Conservation (phyloP, 2,113 vertebrate genomes). For the Emydocephalus ijimae region DNA sequence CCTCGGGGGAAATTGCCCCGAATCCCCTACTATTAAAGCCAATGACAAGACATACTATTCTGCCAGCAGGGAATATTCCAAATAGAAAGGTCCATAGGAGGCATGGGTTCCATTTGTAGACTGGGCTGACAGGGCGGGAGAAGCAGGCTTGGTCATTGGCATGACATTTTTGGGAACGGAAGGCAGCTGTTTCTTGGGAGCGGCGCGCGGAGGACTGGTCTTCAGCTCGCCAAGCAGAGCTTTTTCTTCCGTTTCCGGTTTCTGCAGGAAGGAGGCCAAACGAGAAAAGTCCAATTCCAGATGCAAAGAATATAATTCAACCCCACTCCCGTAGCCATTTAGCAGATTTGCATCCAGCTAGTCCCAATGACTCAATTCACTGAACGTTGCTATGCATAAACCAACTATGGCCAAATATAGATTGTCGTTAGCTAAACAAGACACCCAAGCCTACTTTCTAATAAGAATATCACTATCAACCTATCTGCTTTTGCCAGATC, state of each 20-base stretch:
- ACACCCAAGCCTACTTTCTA: not conserved
- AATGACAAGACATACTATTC: slow-evolving; percentile 80
- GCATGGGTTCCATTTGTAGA: slow-evolving; percentile 93
- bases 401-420: not conserved
- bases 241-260: slow-evolving; percentile 88
- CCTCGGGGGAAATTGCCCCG: not conserved
- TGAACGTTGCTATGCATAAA: not conserved
- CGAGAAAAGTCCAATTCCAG: not conserved
- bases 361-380: not conserved
- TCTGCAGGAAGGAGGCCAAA: slow-evolving; percentile 63
- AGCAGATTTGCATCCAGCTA: not conserved
- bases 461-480: not conserved
- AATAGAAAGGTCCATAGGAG: slow-evolving; percentile 95
- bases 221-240: slow-evolving; percentile 77
- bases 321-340: not conserved
- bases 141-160: slow-evolving; percentile 86
- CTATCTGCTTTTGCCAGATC: not conserved
- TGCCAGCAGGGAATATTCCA: slow-evolving; percentile 96
- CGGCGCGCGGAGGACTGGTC: slow-evolving; percentile 82
- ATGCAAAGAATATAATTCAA: not conserved
- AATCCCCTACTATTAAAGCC: not conserved
- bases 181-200: slow-evolving; percentile 92
- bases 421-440: not conserved
- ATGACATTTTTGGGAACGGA: slow-evolving; percentile 91
- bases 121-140: slow-evolving; percentile 75